A percentile compares a stretch with the other conserved stretches of the same genome.
Conservation (phyloP, 2,797 vertebrate genomes). For the Catamblyrhynchus diadema region DNA sequence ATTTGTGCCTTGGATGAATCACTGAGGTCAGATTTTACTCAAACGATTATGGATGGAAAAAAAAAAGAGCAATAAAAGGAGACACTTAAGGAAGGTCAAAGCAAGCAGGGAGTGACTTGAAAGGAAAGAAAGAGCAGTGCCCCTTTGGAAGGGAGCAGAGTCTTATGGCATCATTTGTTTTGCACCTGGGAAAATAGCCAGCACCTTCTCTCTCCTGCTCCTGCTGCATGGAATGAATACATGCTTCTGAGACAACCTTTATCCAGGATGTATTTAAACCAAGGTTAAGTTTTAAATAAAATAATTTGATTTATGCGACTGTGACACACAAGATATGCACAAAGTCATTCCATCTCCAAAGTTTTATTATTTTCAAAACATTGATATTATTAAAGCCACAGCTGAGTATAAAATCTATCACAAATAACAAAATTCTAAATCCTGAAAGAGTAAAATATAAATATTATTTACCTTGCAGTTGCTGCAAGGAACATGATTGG, state of each 20-base stretch:
- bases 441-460: not conserved
- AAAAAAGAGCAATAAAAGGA: not conserved
- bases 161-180: not conserved
- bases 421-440: not conserved
- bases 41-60: fast-evolving
- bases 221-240: not conserved
- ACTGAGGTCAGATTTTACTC: not conserved
- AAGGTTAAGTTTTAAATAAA: not conserved
- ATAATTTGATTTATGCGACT: not conserved
- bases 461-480: not conserved
- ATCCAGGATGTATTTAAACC: not conserved
- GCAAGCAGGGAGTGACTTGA: not conserved
- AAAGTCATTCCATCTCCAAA: not conserved
- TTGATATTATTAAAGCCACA: not conserved
- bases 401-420: not conserved
- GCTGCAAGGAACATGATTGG: not conserved
- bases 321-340: not conserved
- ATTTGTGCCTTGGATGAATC: not conserved
- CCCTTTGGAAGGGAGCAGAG: not conserved
- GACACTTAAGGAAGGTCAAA: not conserved
- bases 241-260: not conserved
- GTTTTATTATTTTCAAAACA: not conserved
- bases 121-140: not conserved
- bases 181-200: not conserved
- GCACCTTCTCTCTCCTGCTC: not conserved